A percentile compares a stretch with the other conserved stretches of the same genome.
These are phyloP conservation scores for Chouioia cunea DNA, from an alignment of 2,888 invertebrate species.

Conservation along the genomic window DNA sequence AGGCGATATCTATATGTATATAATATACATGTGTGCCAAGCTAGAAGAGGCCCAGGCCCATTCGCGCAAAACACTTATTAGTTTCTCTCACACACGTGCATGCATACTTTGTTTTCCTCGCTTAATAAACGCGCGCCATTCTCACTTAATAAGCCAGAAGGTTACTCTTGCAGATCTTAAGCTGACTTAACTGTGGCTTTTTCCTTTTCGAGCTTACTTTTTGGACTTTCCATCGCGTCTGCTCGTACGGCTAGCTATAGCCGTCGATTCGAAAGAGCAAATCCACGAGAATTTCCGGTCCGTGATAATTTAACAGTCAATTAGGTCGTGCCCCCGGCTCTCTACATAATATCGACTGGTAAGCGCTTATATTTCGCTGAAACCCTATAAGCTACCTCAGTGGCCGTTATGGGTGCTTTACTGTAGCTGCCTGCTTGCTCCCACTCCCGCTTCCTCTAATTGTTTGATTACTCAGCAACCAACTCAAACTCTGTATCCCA, in stretches of 20 bases:
- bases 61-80: constrained; percentile 54
- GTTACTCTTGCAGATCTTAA: too few relatives aligned
- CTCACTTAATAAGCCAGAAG: constrained; percentile 20
- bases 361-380: constrained; percentile 66
- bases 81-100: constrained; percentile 52
- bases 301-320: constrained; percentile 67
- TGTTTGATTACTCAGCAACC: constrained; percentile 69
- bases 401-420: constrained; percentile 27
- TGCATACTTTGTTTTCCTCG: constrained; percentile 47
- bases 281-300: constrained; percentile 49
- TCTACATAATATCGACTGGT: constrained; percentile 62
- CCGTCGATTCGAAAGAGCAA: constrained; percentile 13
- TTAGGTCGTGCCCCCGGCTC: constrained; percentile 58
- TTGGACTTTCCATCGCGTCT: not conserved
- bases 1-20: too few relatives aligned
- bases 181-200: too few relatives aligned
- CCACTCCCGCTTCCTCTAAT: constrained; percentile 58
- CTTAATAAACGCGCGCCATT: constrained; percentile 42
- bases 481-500: constrained; percentile 64
- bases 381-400: constrained; percentile 54
- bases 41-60: constrained; percentile 17
- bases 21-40: constrained; percentile 40
- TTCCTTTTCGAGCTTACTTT: constrained; percentile 10
- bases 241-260: not conserved
- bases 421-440: constrained; percentile 38